Conservation (phyloP, 1,140 invertebrate genomes). For the Phenacoccus solenopsis region DNA sequence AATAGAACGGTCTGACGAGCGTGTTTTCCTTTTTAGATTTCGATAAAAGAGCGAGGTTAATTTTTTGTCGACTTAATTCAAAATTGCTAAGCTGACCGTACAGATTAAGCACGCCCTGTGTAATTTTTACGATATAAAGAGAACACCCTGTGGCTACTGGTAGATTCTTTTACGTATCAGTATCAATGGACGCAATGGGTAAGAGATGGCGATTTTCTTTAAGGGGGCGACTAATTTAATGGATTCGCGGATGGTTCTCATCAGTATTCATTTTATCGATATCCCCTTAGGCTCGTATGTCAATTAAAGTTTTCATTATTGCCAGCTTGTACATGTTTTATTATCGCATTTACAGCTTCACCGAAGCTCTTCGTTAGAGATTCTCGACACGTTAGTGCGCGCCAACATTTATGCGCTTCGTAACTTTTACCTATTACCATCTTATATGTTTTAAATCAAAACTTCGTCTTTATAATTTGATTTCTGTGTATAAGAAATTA, state of each 20-base stretch:
- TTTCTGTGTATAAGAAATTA: background rate
- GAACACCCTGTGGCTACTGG: too few species aligned
- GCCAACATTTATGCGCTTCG: background rate
- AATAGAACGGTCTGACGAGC: background rate
- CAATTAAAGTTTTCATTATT: background rate
- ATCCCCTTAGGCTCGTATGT: background rate
- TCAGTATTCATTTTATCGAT: background rate
- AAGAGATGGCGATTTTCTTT: too few species aligned
- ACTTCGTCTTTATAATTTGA: background rate
- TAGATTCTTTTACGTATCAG: too few species aligned
- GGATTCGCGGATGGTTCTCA: background rate
- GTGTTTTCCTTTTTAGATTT: background rate
- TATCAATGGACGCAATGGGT: too few species aligned
- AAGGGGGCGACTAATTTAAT: too few species aligned
- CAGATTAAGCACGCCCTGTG: background rate
- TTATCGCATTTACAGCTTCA: too few species aligned
- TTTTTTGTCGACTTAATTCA: background rate
- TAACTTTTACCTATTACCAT: background rate
- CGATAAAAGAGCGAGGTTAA: background rate
- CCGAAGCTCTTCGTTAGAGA: background rate
- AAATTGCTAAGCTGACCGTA: background rate
- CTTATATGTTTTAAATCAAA: background rate
- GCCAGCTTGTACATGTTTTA: too few species aligned
- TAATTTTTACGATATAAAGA: background rate
- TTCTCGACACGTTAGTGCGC: background rate